These are phyloP conservation scores for Oligia strigilis DNA, from an alignment of 2,888 invertebrate species.

Conservation along the genomic window DNA sequence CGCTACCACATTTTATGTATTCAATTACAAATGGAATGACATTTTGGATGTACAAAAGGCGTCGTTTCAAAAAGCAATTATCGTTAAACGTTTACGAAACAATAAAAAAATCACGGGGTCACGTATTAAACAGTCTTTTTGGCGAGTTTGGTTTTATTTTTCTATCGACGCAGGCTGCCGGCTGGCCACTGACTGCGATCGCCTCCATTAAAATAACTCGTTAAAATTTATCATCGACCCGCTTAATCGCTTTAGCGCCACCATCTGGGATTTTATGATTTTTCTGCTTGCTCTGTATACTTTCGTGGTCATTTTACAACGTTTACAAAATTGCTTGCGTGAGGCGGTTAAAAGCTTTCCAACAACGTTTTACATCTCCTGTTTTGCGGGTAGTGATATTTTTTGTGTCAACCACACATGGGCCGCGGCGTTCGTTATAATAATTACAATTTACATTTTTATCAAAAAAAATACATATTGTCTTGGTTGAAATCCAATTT, in stretches of 20 bases:
- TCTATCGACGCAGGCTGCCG: constrained; percentile 88
- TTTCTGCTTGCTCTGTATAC: constrained; percentile 89
- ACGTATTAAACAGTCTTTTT: constrained; percentile 85
- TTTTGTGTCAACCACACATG: constrained; percentile 60
- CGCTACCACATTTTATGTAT: constrained; percentile 65
- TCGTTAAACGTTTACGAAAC: constrained; percentile 75
- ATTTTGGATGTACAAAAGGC: constrained; percentile 69
- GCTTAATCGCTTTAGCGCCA: constrained; percentile 90
- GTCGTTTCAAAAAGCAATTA: constrained; percentile 71
- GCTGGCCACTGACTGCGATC: constrained; percentile 89
- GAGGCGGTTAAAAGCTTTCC: constrained; percentile 77
- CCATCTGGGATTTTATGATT: constrained; percentile 91
- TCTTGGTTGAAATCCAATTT: constrained; percentile 82
- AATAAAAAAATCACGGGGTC: constrained; percentile 79
- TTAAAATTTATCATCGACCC: constrained; percentile 91
- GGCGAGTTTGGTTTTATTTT: constrained; percentile 87
- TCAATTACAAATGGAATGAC: constrained; percentile 70
- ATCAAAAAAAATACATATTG: constrained; percentile 77
- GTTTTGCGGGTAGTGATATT: constrained; percentile 67
- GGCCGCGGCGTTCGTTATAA: constrained; percentile 64
- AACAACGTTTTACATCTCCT: constrained; percentile 68
- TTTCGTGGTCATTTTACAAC: constrained; percentile 88
- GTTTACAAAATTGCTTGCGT: constrained; percentile 86
- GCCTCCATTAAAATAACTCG: constrained; percentile 91
- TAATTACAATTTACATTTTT: constrained; percentile 74